These are phyloP conservation scores for Embiotoca jacksoni DNA, from an alignment of 2,113 vertebrate genomes.

Conservation along the genomic window DNA sequence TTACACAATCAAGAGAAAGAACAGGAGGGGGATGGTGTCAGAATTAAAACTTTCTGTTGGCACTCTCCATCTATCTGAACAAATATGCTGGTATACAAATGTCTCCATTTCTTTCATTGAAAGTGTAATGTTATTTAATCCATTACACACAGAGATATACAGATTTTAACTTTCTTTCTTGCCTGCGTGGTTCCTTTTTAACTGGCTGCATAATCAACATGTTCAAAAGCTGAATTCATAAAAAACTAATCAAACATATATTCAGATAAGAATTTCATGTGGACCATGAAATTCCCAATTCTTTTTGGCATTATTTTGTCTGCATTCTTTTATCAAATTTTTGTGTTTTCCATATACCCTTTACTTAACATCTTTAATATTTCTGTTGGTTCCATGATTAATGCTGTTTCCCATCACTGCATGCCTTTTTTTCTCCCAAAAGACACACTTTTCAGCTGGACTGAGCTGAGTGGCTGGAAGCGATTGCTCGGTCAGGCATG, in stretches of 20 bases:
- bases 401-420: background rate
- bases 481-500: constrained; percentile 48
- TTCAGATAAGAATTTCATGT: background rate
- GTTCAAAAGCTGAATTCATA: background rate
- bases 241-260: background rate
- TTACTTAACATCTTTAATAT: background rate
- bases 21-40: background rate
- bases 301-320: background rate
- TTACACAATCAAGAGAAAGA: background rate
- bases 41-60: background rate
- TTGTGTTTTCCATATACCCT: background rate
- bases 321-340: background rate
- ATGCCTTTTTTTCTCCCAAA: constrained; percentile 6
- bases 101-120: background rate
- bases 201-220: background rate
- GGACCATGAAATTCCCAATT: background rate
- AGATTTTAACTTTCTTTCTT: no score
- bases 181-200: background rate
- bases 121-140: background rate
- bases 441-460: constrained; percentile 32
- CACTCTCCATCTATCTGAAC: no score
- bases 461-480: constrained; percentile 24
- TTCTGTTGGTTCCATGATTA: background rate
- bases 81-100: background rate
- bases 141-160: no score